Evolutionary conservation across 2,888 invertebrate genomes (phyloP).

Genomic region (Himalopsyche kuldschensis): DNA sequence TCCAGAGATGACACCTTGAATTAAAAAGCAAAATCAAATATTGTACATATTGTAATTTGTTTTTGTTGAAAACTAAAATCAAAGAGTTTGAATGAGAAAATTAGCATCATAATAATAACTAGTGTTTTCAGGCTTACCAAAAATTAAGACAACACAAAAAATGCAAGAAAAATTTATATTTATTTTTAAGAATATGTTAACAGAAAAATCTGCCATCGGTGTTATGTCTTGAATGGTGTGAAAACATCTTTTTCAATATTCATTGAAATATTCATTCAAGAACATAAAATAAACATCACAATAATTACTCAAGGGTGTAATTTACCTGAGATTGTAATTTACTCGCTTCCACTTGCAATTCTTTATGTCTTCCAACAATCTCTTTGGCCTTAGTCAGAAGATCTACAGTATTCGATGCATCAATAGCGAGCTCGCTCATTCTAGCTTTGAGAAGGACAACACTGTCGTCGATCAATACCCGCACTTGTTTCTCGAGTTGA

Average conservation of each 20-base stretch:
- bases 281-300: neutral
- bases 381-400: constrained; percentile 85
- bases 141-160: too few species aligned
- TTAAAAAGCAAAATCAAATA: neutral
- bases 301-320: too few species aligned
- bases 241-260: too few species aligned
- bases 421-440: constrained; percentile 89
- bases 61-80: neutral
- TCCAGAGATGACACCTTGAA: constrained; percentile 67
- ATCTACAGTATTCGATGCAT: constrained; percentile 83
- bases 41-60: neutral
- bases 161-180: too few species aligned
- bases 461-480: constrained; percentile 88
- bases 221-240: too few species aligned
- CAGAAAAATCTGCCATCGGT: too few species aligned
- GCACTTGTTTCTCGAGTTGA: constrained; percentile 92
- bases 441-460: constrained; percentile 84
- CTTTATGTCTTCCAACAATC: constrained; percentile 90
- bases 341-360: constrained; percentile 85
- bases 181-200: too few species aligned
- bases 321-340: constrained; percentile 82
- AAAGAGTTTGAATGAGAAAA: too few species aligned
- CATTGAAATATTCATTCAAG: too few species aligned
- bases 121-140: too few species aligned
- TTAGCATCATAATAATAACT: too few species aligned